A percentile compares a stretch with the other conserved stretches of the same genome.
These are phyloP conservation scores for Crocuta crocuta DNA, from an alignment of 2,113 vertebrate genomes.

Conservation along the genomic window DNA sequence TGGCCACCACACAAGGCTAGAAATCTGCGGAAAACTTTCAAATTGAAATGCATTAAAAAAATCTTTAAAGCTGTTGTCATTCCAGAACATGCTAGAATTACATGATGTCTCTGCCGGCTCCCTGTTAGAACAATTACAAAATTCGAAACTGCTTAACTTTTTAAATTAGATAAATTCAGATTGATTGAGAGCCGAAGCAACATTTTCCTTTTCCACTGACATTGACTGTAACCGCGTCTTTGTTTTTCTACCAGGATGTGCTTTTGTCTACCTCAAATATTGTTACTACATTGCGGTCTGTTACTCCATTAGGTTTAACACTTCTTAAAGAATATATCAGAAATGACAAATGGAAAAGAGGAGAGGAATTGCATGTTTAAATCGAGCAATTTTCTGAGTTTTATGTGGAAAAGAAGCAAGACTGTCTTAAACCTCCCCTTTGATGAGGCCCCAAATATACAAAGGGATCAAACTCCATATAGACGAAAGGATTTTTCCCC, in stretches of 20 bases:
- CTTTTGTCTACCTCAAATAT: conserved; percentile 83
- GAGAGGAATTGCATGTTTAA: conserved; percentile 81
- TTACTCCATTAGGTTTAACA: conserved; percentile 85
- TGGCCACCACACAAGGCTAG: conserved; percentile 67
- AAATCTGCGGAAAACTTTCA: conserved; percentile 60
- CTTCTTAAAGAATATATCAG: conserved; percentile 81
- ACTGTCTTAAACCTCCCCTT: conserved; percentile 81
- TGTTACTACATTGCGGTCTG: conserved; percentile 80
- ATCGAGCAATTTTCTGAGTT: conserved; percentile 84
- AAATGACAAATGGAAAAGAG: conserved; percentile 84
- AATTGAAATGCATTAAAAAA: conserved; percentile 57
- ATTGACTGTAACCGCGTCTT: conserved; percentile 69
- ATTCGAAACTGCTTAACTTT: conserved; percentile 51
- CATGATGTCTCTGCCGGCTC: neutral
- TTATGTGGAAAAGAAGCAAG: conserved; percentile 78
- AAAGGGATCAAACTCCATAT: conserved; percentile 68
- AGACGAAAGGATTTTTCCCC: conserved; percentile 68
- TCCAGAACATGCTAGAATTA: conserved; percentile 52
- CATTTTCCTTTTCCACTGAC: conserved; percentile 71
- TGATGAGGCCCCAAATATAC: conserved; percentile 63
- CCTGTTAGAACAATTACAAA: conserved; percentile 53
- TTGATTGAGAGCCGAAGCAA: conserved; percentile 74
- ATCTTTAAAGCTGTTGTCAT: conserved; percentile 50
- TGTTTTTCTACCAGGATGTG: conserved; percentile 81
- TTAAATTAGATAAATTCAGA: conserved; percentile 65